Base-by-base conservation (phyloP, 2,888 invertebrate species). In the Mystacides longicornis region DNA sequence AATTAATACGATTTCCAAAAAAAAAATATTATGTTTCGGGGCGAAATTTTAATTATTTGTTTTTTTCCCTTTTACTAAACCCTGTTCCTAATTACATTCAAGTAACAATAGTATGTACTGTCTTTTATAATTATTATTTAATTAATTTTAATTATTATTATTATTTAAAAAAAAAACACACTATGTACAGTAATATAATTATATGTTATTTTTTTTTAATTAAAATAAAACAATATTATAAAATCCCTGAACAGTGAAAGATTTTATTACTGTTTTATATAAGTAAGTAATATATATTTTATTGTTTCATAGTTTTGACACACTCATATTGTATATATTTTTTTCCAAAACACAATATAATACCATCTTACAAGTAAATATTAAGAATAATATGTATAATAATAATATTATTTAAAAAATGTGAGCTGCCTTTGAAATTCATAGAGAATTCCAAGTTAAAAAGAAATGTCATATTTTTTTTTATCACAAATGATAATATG, bases 51-150 rank as follows among this genome's bases (percentile, higher is more conserved):
- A n/a, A n/a, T n/a, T n/a, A n/a, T n/a, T n/a, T n/a, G n/a, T n/a
- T n/a, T n/a, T n/a, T n/a, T n/a, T n/a, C n/a, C n/a, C n/a, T n/a
- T n/a, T n/a, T n/a, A n/a, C 56, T 62, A 58, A 57, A 60, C 62
- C 60, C 60, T 62, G 62, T 60, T 53, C 60, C 61, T 61, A 61
- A 59, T 53, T 55, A 57, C 55, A 55, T 54, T 49, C 46, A 52
- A 51, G 54, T 58, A 54, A 56, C 49, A 54, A 56, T 57, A 46
- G 11, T 27, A 7, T 27, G 5, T 27, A 27, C 11, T 27, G 11
- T 7, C 27, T 5, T n/a, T 37, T n/a, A 37, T 14, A n/a, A 48
- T 23, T n/a, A 23, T 3, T 5, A 23, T 23, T 20, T 22, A 48
- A 23, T 20, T 23, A 20, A 20, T n/a, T 23, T 23, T 48, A 48